Evolutionary conservation across 1,140 invertebrate genomes (phyloP).

Genomic region (Radopholus similis): DNA sequence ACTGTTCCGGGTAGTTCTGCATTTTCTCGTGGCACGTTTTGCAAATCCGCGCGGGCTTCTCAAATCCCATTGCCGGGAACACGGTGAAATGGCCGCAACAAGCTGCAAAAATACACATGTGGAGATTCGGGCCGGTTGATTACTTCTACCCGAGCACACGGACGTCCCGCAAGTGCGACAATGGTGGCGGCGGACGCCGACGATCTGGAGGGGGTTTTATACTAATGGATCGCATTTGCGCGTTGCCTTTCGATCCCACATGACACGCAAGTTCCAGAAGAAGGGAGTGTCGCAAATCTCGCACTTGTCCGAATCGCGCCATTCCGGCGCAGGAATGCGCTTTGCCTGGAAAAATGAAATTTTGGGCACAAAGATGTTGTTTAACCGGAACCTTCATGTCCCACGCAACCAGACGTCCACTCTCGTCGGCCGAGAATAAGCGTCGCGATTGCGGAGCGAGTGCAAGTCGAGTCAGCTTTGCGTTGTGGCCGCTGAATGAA

Average conservation of each 20-base stretch:
- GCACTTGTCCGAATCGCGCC: slow-evolving; percentile 87
- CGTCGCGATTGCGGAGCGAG: slow-evolving; percentile 76
- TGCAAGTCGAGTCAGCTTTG: slow-evolving; percentile 66
- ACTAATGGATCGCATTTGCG: not conserved
- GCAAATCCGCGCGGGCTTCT: slow-evolving; percentile 92
- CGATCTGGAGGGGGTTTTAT: slow-evolving; percentile 22
- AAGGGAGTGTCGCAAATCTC: slow-evolving; percentile 80
- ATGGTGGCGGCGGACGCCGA: slow-evolving; percentile 63
- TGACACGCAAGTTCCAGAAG: slow-evolving; percentile 95
- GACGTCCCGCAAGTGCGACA: slow-evolving; percentile 80
- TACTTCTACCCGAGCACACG: slow-evolving; percentile 67
- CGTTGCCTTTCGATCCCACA: slow-evolving; percentile 92
- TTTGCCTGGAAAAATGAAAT: too few relatives aligned
- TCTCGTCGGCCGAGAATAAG: slow-evolving; percentile 88
- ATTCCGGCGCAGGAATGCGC: slow-evolving; percentile 78
- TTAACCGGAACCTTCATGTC: slow-evolving; percentile 82
- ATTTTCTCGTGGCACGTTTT: slow-evolving; percentile 73
- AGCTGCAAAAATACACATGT: slow-evolving; percentile 65
- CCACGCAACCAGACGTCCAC: slow-evolving; percentile 88
- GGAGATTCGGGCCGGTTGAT: not conserved
- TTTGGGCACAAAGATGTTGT: too few relatives aligned
- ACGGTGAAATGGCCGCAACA: slow-evolving; percentile 82
- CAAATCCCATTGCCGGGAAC: slow-evolving; percentile 92
- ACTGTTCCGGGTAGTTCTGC: slow-evolving; percentile 51
- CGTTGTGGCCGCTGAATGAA: slow-evolving; percentile 61